These are phyloP conservation scores for Eupristina koningsbergeri DNA, from an alignment of 1,140 invertebrate genomes.

Conservation along the genomic window DNA sequence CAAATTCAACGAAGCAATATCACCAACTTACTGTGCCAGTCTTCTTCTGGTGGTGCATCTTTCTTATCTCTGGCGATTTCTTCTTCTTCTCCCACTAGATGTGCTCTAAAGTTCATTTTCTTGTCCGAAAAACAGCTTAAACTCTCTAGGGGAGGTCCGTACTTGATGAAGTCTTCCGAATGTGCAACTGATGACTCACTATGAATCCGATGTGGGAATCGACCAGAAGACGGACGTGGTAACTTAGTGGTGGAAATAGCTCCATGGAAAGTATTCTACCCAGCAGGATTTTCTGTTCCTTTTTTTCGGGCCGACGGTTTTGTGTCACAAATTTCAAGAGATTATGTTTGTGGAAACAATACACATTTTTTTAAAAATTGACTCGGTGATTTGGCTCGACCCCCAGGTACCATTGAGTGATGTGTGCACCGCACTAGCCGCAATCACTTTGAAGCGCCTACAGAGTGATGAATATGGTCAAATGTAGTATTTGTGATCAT, in stretches of 20 bases:
- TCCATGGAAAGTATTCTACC: constrained; percentile 25
- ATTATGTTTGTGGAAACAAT: neutral
- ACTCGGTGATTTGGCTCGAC: no score
- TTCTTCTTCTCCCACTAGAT: neutral
- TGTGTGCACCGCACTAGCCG: no score
- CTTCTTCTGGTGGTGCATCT: neutral
- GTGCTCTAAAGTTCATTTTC: constrained; percentile 49
- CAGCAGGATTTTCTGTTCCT: neutral
- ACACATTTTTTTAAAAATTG: no score
- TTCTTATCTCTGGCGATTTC: constrained; percentile 47
- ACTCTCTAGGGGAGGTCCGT: constrained; percentile 12
- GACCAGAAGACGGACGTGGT: neutral
- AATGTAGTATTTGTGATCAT: no score
- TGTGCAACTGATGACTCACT: constrained; percentile 54
- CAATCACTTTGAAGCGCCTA: no score
- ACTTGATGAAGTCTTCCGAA: constrained; percentile 15
- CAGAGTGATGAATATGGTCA: no score
- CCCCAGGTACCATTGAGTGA: no score
- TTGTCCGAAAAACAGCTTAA: constrained; percentile 53
- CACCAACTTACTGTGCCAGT: neutral
- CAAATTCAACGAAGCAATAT: constrained; percentile 1
- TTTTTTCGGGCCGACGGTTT: neutral
- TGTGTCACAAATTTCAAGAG: neutral
- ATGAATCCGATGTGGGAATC: constrained; percentile 28
- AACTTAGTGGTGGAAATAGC: constrained; percentile 1